Conservation (phyloP, 2,797 vertebrate species). For the Spinus olivaceus region DNA sequence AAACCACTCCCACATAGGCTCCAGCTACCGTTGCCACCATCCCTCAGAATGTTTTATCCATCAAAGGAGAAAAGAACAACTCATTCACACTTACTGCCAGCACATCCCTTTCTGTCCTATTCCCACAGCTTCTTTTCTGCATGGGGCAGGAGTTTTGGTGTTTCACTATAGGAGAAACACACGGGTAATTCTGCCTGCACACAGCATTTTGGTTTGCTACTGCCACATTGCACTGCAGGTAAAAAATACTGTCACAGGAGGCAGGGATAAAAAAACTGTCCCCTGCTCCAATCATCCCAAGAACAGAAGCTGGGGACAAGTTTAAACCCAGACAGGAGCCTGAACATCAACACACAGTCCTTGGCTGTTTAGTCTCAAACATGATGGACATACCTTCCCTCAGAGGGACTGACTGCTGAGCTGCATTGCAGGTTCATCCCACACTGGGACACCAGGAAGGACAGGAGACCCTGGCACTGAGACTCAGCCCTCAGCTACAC, state of each 20-base stretch:
- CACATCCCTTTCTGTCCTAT: not conserved
- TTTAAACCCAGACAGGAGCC: not conserved
- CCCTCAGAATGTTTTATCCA: not conserved
- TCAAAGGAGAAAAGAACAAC: not conserved
- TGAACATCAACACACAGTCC: rapidly evolving
- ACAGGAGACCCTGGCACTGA: not conserved
- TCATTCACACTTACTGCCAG: not conserved
- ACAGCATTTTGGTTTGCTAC: not conserved
- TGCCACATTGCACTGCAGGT: not conserved
- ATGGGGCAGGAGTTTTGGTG: not conserved
- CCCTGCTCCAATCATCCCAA: not conserved
- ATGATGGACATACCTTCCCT: rapidly evolving
- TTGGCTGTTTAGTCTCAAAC: not conserved
- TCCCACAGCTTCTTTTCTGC: not conserved
- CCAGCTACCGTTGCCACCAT: rapidly evolving
- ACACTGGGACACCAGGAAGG: not conserved
- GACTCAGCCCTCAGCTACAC: not conserved
- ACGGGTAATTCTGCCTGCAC: not conserved
- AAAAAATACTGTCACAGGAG: not conserved
- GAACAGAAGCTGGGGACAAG: not conserved
- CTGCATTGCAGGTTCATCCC: not conserved
- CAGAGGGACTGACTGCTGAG: not conserved
- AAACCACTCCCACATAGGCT: not conserved
- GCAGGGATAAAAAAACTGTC: not conserved
- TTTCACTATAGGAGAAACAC: not conserved